A percentile compares a stretch with the other conserved stretches of the same genome.
Conservation (phyloP, 2,888 invertebrate species). For the Ceriagrion tenellum region DNA sequence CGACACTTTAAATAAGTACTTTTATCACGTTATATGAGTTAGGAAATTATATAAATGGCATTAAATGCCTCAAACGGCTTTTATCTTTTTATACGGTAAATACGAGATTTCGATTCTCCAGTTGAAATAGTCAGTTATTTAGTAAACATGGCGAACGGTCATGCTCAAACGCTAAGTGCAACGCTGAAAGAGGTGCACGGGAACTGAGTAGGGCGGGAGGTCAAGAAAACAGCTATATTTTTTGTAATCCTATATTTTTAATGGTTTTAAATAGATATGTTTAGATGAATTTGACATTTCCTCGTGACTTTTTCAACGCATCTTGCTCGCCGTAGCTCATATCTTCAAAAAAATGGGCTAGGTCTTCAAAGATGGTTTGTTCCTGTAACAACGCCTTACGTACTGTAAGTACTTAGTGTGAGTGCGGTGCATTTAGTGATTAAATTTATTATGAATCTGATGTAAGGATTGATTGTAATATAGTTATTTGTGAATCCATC, state of each 20-base stretch:
- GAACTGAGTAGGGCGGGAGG: constrained; percentile 60
- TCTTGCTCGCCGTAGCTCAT: constrained; percentile 42
- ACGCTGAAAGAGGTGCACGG: constrained; percentile 42
- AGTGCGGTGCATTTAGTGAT: constrained; percentile 18
- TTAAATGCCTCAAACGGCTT: neutral
- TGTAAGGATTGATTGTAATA: neutral
- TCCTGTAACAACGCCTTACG: constrained; percentile 66
- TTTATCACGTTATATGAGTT: neutral
- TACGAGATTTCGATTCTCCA: constrained; percentile 46
- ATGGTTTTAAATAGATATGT: constrained; percentile 64
- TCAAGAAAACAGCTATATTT: constrained; percentile 54
- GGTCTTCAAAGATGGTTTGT: constrained; percentile 67
- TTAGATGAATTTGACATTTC: constrained; percentile 60
- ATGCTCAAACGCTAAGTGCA: constrained; percentile 59
- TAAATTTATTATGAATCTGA: neutral
- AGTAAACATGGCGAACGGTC: constrained; percentile 67
- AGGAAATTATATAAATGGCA: neutral
- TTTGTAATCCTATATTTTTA: constrained; percentile 59
- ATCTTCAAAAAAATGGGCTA: constrained; percentile 66
- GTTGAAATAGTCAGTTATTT: constrained; percentile 54
- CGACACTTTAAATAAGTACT: neutral
- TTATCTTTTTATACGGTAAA: neutral
- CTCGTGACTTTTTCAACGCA: constrained; percentile 48
- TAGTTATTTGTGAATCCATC: neutral
- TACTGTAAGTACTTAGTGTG: constrained; percentile 54